Base-by-base conservation (phyloP, 2,113 vertebrate species). In the Trematomus loennbergii region DNA sequence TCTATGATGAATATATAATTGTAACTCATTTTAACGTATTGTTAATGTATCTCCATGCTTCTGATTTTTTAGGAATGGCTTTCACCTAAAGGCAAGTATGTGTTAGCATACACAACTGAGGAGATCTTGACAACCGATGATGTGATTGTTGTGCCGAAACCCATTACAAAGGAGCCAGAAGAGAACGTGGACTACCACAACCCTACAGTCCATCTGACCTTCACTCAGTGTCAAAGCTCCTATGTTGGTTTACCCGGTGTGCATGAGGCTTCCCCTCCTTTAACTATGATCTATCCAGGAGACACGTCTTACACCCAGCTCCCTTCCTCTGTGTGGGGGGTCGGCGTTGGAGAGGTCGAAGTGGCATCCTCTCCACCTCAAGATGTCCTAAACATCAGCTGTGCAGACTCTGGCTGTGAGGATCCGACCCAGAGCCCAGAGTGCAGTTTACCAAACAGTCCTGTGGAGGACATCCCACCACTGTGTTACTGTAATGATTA, bases 11-110 rank as follows among this genome's bases (percentile, higher is more conserved):
- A 48, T 17, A 70, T 5, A 25, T 1, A 29, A 9, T 29, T 48
- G 15, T 48, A 10, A 13, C 33, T n/a, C 0, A 29, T 29, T 29
- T 29, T 29, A 29, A 29, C 29, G 3, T 29, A 22, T 22, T 2
- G 22, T 22, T 29, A 55, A 52, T 1, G 0, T n/a, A 11, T 81
- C 22, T 75, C 17, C 2, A 16, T 79, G 18, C 13, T 58, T 8
- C 58, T 82, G 11, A 57, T 62, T 85, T 77, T 72, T 12, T 67
- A 92, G 91, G 75, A 91, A 22, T 92, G 91, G 91, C 48, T 92
- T 33, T 86, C 87, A 11, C 57, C 72, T 5, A 36, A 46, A 15
- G 50, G 75, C 0, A 46, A 59, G 45, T 29, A n/a, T 29, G 13
- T 60, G 11, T 25, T 71, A 6, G 48, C 5, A 0, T 75, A 49